Evolutionary conservation across 2,113 vertebrate species (phyloP).

Genomic region (Calidris pygmaea): DNA sequence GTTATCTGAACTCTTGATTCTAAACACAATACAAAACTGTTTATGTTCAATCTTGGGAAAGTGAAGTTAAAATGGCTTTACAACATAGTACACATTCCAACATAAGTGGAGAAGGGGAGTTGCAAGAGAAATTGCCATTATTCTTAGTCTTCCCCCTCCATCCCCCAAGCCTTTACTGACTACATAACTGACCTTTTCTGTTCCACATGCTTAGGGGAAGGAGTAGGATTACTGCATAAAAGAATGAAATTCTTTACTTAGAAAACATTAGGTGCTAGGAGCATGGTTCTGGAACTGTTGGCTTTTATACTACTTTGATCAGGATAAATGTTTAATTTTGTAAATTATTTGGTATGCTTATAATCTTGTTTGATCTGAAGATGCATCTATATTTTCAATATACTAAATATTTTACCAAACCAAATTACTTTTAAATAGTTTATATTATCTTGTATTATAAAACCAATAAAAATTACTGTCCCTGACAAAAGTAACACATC

Average conservation of each 20-base stretch:
- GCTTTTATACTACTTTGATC: not conserved
- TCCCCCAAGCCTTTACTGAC: not conserved
- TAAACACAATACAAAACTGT: not conserved
- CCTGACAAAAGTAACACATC: not conserved
- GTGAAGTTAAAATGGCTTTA: not conserved
- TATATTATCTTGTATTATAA: not conserved
- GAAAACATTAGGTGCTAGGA: not conserved
- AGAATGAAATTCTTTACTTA: not conserved
- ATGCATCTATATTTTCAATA: constrained; percentile 41
- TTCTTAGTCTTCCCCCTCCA: not conserved
- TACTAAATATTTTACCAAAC: constrained; percentile 36
- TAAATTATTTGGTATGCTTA: constrained; percentile 22
- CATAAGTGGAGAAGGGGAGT: not conserved
- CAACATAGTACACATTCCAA: not conserved
- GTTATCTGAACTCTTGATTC: not conserved
- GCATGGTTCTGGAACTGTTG: not conserved
- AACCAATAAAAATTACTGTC: constrained; percentile 16
- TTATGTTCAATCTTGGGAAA: not conserved
- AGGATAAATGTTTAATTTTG: not conserved
- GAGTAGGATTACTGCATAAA: not conserved
- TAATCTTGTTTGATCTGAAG: constrained; percentile 6
- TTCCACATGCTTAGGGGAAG: not conserved
- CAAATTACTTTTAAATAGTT: constrained; percentile 1
- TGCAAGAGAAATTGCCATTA: not conserved
- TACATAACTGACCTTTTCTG: not conserved